Base-by-base conservation (phyloP, 2,113 vertebrate species). In the Nematolebias whitei region DNA sequence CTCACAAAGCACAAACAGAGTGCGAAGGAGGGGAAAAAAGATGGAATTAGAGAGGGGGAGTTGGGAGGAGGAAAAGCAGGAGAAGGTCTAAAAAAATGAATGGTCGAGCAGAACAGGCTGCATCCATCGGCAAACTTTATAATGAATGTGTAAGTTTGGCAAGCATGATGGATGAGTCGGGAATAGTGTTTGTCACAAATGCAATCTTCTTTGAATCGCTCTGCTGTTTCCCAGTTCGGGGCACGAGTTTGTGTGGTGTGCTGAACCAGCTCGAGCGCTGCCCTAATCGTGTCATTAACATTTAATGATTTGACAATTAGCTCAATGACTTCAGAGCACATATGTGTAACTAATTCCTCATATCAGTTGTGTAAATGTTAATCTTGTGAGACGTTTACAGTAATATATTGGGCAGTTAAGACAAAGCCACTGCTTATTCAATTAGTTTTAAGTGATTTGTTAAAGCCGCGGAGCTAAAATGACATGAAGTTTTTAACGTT, bases 41-140 rank as follows among this genome's bases (percentile, higher is more conserved):
- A 75, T 65, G 69, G 60, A 71, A 56, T 71, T 43, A 62, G 63
- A 57, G 43, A 47, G 51, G 56, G 7, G 41, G 20, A 26, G 41
- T 47, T 20, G 58, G 60, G 48, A 48, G 29, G 22, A 51, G 49
- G 43, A 61, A 49, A 50, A 38, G 29, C 39, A 29, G 24, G 63
- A 64, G 23, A 32, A 41, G 54, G 43, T 64, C 45, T 61, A 78
- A 87, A 47, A 88, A 90, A 89, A 87, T 80, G 79, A 88, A 87
- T 79, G 82, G 82, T 70, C 63, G 75, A 78, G 80, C 73, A 85
- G 86, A 91, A 85, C 76, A 55, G 80, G 87, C 79, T 83, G 87
- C 89, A 89, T 89, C 82, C 87, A 90, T 90, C 68, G 85, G 87
- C 87, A 92, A 91, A 92, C 90, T 91, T 91, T 90, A 81, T 87